Conservation (phyloP, 2,888 invertebrate genomes). For the Leptinotarsa peninsularis region DNA sequence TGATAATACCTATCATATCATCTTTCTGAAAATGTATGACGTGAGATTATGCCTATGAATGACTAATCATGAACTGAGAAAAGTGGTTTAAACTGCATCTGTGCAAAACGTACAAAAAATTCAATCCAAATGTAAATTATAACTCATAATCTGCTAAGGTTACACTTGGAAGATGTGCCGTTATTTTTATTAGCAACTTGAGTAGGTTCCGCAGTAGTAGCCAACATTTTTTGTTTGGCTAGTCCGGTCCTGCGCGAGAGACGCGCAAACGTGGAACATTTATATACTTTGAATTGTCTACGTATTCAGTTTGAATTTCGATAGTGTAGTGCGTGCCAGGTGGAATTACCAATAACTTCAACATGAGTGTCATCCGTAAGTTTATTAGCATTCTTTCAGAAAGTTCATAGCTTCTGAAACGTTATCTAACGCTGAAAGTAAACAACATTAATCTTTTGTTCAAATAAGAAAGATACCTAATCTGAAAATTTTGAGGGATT, state of each 20-base stretch:
- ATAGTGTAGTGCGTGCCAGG: constrained; percentile 41
- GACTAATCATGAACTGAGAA: no score
- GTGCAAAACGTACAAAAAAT: no score
- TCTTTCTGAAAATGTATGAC: no score
- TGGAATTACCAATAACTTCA: constrained; percentile 41
- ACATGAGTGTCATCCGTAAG: constrained; percentile 51
- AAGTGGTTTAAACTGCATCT: no score
- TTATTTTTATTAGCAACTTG: no score
- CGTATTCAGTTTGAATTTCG: constrained; percentile 52
- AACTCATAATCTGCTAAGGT: no score
- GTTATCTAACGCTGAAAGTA: constrained; percentile 8
- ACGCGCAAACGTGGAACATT: constrained; percentile 55
- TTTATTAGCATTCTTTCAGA: constrained; percentile 23
- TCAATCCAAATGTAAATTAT: no score
- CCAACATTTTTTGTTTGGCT: background rate
- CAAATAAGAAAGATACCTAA: background rate
- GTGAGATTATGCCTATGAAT: no score
- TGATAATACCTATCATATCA: no score
- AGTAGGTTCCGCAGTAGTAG: background rate
- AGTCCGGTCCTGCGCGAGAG: constrained; percentile 39
- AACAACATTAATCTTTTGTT: background rate
- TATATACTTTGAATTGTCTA: constrained; percentile 50
- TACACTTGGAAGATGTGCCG: no score
- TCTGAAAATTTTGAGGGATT: background rate
- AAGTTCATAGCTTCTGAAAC: background rate